Evolutionary conservation across 2,888 invertebrate species (phyloP).

Genomic region (Diarsia brunnea): DNA sequence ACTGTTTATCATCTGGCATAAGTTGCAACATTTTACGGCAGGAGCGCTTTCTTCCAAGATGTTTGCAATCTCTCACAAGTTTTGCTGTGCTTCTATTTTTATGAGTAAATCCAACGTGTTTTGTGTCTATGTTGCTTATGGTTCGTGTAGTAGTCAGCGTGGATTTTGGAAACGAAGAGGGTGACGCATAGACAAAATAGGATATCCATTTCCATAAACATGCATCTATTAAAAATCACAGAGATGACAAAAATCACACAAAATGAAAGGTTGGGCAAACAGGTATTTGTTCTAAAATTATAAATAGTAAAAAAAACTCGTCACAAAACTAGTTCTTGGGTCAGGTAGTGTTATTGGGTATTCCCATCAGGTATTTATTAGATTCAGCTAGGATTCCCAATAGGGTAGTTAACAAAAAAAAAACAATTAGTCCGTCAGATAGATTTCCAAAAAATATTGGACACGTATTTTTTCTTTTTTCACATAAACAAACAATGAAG

Average conservation of each 20-base stretch:
- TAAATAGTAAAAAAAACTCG: neutral
- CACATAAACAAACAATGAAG: no score
- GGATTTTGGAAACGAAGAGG: constrained; percentile 5
- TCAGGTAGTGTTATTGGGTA: neutral
- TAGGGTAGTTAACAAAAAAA: no score
- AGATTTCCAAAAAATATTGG: no score
- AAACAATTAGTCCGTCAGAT: no score
- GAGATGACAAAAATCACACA: neutral
- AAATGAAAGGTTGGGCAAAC: neutral
- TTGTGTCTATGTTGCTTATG: constrained; percentile 20
- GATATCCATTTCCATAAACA: neutral
- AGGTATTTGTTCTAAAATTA: neutral
- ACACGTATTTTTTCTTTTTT: no score
- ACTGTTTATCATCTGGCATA: constrained; percentile 62
- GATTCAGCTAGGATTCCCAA: neutral
- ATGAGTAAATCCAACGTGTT: constrained; percentile 33
- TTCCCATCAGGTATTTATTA: neutral
- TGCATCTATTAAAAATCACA: no score
- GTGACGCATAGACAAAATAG: neutral
- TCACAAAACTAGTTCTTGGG: neutral
- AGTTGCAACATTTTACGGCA: constrained; percentile 56
- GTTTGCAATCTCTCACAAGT: constrained; percentile 61
- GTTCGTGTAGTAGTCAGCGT: neutral
- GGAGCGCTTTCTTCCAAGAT: constrained; percentile 48
- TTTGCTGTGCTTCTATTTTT: constrained; percentile 48